Base-by-base conservation (phyloP, 1,140 invertebrate species). In the Brachystomella parvula region DNA sequence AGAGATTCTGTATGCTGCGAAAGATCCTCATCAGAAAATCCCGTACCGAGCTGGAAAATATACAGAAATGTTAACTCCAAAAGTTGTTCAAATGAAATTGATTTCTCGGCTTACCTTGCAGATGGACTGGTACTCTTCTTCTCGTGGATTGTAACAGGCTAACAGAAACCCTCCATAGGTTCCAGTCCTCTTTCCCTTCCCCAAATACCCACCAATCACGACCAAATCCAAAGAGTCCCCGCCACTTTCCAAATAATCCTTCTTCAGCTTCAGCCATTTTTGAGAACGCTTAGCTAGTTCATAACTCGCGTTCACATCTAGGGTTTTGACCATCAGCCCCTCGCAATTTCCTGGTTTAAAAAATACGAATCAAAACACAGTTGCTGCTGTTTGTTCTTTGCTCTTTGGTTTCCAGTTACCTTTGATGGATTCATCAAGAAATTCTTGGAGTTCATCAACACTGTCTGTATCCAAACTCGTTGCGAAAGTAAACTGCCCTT, bases 201-300 rank as follows among this genome's bases (percentile, higher is more conserved):
- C 97, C 47, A 86, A 79, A 79, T 93, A 99, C 0, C 89, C 96
- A 65, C 96, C 97, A 65, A 99, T 89, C 0, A 98, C 94, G 3
- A 98, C 93, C n/a, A 87, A 82, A 82, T 96, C 93, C 35, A 97
- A 78, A 0, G 92, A 96, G 78, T 97, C 94, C 0, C 94, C 94
- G 19, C 93, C 87, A 53, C 93, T 92, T 32, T 97, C 93, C 64
- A 98, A 79, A 80, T 98, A 98, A 82, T 98, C 95, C 77, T 98
- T 98, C 77, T 99, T 98, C 53, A 98, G 76, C 83, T 98, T 98
- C 1, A 98, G 79, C 96, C 96, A 98, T 79, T 98, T 98, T 67
- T 89, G 85, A 0, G 95, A 98, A 47, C 97, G 81, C 77, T 96
- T 95, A 0, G 96, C 95, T 74, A 99, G 98, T 82, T 99, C 96